phyloP scores from a whole-genome alignment of 2,797 vertebrate genomes.

The Benthosema pterotum region DNA sequence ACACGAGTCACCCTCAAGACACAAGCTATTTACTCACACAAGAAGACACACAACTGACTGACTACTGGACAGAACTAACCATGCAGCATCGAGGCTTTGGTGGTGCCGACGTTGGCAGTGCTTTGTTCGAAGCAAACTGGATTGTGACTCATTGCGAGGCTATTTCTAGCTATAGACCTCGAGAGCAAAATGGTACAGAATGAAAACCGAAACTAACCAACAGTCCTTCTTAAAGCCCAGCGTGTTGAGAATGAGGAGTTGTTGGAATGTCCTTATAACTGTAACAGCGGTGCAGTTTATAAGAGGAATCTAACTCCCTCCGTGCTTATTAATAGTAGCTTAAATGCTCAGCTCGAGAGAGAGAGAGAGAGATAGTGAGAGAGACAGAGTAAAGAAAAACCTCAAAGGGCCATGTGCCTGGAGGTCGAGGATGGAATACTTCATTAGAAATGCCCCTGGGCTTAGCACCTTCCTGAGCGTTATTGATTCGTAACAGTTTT shows the following conservation, averaged over 20 bases:
- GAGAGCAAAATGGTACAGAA: neutral
- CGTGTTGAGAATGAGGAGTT: constrained; percentile 11
- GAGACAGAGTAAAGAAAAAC: constrained; percentile 17
- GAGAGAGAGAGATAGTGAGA: neutral
- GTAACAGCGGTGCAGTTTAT: constrained; percentile 21
- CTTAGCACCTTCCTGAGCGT: neutral
- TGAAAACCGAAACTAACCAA: constrained; percentile 10
- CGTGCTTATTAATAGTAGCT: constrained; percentile 17
- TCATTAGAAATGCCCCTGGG: constrained; percentile 8
- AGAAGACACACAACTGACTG: constrained; percentile 11
- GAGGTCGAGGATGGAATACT: constrained; percentile 4
- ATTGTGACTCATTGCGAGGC: neutral
- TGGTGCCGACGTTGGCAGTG: constrained; percentile 2
- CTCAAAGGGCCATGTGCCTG: constrained; percentile 25
- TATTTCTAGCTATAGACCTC: neutral
- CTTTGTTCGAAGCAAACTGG: neutral
- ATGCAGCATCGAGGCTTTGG: no score
- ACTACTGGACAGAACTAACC: constrained; percentile 3
- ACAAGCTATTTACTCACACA: constrained; percentile 19
- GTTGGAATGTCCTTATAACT: neutral
- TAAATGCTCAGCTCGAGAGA: constrained; percentile 13
- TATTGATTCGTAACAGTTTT: neutral
- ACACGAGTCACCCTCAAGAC: constrained; percentile 47
- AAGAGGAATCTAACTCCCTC: constrained; percentile 17
- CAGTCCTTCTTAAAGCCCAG: constrained; percentile 2